Evolutionary conservation across 2,797 vertebrate species (phyloP).

Genomic region (Sebastiscus tertius): DNA sequence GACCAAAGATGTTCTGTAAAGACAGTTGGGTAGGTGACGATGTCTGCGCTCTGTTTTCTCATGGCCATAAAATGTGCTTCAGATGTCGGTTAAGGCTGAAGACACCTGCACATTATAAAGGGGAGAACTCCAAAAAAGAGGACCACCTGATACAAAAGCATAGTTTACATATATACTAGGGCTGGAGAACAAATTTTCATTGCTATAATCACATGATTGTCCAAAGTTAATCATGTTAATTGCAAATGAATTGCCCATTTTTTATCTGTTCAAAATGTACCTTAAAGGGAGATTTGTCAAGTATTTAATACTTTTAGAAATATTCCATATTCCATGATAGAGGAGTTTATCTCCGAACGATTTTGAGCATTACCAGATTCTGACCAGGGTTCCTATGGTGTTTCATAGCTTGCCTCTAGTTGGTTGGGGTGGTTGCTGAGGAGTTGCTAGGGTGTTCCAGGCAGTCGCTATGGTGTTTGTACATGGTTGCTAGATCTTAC

Average conservation of each 20-base stretch:
- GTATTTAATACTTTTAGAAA: too few relatives aligned
- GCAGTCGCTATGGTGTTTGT: too few relatives aligned
- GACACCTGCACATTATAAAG: not conserved
- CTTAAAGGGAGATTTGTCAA: too few relatives aligned
- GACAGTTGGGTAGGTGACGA: conserved; percentile 5
- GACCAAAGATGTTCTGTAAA: conserved; percentile 22
- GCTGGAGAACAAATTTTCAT: too few relatives aligned
- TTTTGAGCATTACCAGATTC: too few relatives aligned
- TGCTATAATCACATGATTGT: too few relatives aligned
- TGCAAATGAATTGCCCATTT: too few relatives aligned
- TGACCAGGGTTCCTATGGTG: not conserved
- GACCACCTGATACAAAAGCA: not conserved
- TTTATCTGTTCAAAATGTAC: too few relatives aligned
- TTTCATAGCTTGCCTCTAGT: not conserved
- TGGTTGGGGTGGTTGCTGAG: not conserved
- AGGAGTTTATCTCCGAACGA: rapidly evolving
- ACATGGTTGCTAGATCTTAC: not conserved
- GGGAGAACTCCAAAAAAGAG: not conserved
- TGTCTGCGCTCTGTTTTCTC: not conserved
- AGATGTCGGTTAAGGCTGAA: not conserved
- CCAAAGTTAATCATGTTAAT: too few relatives aligned
- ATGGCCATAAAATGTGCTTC: not conserved
- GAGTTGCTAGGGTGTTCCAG: too few relatives aligned
- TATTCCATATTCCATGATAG: too few relatives aligned
- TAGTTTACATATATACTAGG: not conserved